A percentile compares a stretch with the other conserved stretches of the same genome.
Evolutionary conservation across 2,113 vertebrate species (phyloP).

Genomic region (Datnioides undecimradiatus): DNA sequence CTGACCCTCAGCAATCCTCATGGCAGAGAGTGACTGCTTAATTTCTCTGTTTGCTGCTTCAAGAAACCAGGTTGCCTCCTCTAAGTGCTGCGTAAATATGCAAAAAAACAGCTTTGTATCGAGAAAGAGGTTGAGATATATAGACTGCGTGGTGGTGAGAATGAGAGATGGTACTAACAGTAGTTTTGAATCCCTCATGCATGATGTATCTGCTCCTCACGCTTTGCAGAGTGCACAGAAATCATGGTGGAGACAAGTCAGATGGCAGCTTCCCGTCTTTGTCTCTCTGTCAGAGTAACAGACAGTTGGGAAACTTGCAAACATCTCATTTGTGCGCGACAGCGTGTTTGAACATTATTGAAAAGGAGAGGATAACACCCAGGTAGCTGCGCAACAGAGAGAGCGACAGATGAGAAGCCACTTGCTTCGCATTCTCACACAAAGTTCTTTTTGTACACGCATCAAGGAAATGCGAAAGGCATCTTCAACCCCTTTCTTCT

Average conservation of each 20-base stretch:
- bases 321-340: constrained; percentile 6
- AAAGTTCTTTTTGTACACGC: neutral
- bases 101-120: neutral
- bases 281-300: constrained; percentile 31
- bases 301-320: constrained; percentile 37
- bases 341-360: constrained; percentile 41
- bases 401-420: constrained; percentile 10
- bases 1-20: constrained; percentile 13
- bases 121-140: neutral
- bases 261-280: constrained; percentile 5
- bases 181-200: constrained; percentile 33
- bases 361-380: constrained; percentile 28
- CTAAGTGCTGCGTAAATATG: neutral
- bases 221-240: constrained; percentile 34
- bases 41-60: neutral
- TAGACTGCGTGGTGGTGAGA: neutral
- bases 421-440: constrained; percentile 38
- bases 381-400: constrained; percentile 17
- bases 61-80: neutral
- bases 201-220: constrained; percentile 50
- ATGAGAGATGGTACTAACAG: neutral
- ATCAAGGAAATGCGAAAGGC: constrained; percentile 24
- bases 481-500: neutral
- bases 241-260: constrained; percentile 9
- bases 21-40: neutral